A percentile compares a stretch with the other conserved stretches of the same genome.
Conservation (phyloP, 2,888 invertebrate species). For the Oscheius myriophilus region DNA sequence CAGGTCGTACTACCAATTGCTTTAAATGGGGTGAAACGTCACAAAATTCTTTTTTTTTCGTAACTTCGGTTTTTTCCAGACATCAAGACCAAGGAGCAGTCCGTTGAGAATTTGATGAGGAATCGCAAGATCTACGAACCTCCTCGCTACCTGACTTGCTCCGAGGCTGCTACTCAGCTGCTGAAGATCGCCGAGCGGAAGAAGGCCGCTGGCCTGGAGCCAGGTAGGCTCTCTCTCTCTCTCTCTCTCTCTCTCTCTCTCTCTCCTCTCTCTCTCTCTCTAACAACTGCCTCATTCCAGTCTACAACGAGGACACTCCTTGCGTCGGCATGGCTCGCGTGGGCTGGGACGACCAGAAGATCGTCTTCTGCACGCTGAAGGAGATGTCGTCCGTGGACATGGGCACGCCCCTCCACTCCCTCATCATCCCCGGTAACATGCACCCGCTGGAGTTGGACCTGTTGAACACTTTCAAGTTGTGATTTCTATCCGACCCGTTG, state of each 20-base stretch:
- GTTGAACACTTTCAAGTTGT: conserved; percentile 73
- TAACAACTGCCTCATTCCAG: conserved; percentile 40
- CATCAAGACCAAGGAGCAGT: conserved; percentile 97
- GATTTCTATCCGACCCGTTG: too few relatives aligned
- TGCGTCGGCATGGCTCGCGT: conserved; percentile 90
- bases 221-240: conserved; percentile 8
- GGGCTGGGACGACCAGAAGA: conserved; percentile 84
- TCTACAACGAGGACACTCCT: conserved; percentile 75
- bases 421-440: conserved; percentile 84
- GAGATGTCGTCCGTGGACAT: conserved; percentile 81
- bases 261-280: background rate
- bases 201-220: conserved; percentile 33
- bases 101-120: conserved; percentile 88
- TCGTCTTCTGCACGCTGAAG: conserved; percentile 80
- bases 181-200: conserved; percentile 78
- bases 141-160: conserved; percentile 89
- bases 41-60: background rate
- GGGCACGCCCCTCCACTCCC: conserved; percentile 90
- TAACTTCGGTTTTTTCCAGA: conserved; percentile 76
- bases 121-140: conserved; percentile 91
- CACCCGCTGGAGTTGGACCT: conserved; percentile 93
- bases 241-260: too few relatives aligned
- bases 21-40: too few relatives aligned
- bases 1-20: too few relatives aligned
- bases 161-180: conserved; percentile 86